phyloP scores from a whole-genome alignment of 1,140 invertebrate species.

The Heliconius himera region DNA sequence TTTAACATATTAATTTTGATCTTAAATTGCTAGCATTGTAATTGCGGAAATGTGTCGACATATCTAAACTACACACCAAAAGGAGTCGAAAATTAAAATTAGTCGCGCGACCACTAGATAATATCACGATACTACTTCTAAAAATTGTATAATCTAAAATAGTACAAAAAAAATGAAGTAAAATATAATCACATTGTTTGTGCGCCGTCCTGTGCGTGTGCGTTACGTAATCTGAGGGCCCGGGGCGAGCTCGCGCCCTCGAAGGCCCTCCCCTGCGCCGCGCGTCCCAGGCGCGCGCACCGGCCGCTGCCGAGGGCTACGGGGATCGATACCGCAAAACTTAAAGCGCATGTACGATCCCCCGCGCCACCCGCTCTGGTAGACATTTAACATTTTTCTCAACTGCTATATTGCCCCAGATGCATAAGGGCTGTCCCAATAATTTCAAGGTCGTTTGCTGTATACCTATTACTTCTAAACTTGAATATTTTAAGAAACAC shows the following conservation, averaged over 20 bases:
- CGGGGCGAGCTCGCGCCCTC: slow-evolving; percentile 54
- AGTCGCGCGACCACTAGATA: slow-evolving; percentile 66
- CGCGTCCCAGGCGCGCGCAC: slow-evolving; percentile 33
- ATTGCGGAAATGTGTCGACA: slow-evolving; percentile 47
- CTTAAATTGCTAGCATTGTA: slow-evolving; percentile 51
- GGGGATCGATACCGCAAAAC: slow-evolving; percentile 45
- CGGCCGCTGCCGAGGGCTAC: slow-evolving; percentile 9
- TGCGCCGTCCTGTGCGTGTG: slow-evolving; percentile 79
- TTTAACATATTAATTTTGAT: slow-evolving; percentile 32
- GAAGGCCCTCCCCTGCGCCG: slow-evolving; percentile 35
- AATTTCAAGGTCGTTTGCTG: slow-evolving; percentile 46
- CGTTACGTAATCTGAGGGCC: slow-evolving; percentile 77
- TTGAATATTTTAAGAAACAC: neutral
- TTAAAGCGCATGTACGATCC: slow-evolving; percentile 43
- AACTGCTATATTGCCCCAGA: slow-evolving; percentile 48
- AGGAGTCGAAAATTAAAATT: slow-evolving; percentile 52
- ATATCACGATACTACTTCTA: slow-evolving; percentile 75
- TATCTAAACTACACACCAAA: slow-evolving; percentile 65
- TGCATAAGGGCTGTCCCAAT: slow-evolving; percentile 47
- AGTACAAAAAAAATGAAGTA: slow-evolving; percentile 71
- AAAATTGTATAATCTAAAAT: slow-evolving; percentile 78
- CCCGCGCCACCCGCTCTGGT: slow-evolving; percentile 29
- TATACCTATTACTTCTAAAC: neutral
- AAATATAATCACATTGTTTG: slow-evolving; percentile 81
- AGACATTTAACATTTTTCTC: slow-evolving; percentile 42